phyloP scores from a whole-genome alignment of 2,797 vertebrate species.

The Strix occidentalis region DNA sequence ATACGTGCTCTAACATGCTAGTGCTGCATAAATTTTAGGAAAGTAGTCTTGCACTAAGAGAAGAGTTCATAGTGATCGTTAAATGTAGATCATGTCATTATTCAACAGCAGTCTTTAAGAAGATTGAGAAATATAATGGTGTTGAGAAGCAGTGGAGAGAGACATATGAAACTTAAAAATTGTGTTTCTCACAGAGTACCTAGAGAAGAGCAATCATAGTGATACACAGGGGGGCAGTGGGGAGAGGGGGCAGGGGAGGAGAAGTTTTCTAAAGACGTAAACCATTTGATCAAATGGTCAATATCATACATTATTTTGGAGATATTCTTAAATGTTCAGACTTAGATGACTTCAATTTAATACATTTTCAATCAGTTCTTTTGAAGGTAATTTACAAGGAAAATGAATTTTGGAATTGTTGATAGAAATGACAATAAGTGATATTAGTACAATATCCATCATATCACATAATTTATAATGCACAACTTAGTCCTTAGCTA shows the following conservation, averaged over 20 bases:
- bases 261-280: not conserved
- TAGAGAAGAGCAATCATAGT: not conserved
- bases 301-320: not conserved
- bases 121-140: not conserved
- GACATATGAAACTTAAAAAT: not conserved
- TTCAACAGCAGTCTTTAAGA: not conserved
- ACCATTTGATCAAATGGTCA: not conserved
- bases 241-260: accelerated
- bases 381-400: not conserved
- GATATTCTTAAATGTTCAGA: not conserved
- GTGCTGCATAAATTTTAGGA: not conserved
- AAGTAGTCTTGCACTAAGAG: not conserved
- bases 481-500: not conserved
- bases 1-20: not conserved
- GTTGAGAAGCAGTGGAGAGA: not conserved
- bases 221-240: accelerated
- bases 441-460: not conserved
- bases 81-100: not conserved
- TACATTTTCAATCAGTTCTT: not conserved
- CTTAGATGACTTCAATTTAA: not conserved
- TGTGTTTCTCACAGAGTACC: not conserved
- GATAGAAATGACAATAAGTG: not conserved
- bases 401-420: not conserved
- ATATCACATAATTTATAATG: not conserved
- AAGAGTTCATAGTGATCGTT: not conserved